Evolutionary conservation across 2,888 invertebrate genomes (phyloP), one percentile per base, ranked within the genome.

Genomic region (Acanthosepion pharaonis): DNA sequence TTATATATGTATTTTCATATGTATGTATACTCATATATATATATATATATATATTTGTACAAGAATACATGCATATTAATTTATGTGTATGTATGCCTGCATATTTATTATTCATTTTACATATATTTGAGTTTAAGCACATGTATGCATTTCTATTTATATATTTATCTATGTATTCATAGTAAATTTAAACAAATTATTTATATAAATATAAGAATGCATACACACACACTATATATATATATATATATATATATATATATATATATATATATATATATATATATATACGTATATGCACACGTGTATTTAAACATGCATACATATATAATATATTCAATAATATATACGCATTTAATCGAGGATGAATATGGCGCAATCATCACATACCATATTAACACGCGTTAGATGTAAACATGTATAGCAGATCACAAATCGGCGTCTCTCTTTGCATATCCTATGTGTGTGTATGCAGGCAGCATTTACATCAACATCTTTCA

Each of bases 371-470:
- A n/a, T n/a, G n/a, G 78, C n/a, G 78, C n/a, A n/a, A 78, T 78
- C 78, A 78, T n/a, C 78, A 78, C 33, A 78, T 78, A n/a, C 78
- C n/a, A 78, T 78, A 78, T n/a, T 78, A 78, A 78, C 78, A 78
- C 78, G n/a, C 78, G n/a, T 78, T 78, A n/a, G n/a, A 78, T n/a
- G n/a, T 78, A 78, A 78, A n/a, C 78, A 78, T n/a, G 78, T 78
- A 78, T n/a, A 78, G n/a, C 78, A n/a, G n/a, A 33, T 78, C n/a
- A 78, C n/a, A 78, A 33, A 78, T 15, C 78, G n/a, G n/a, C 78
- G 23, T 78, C 78, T 11, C n/a, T 78, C 78, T n/a, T 11, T 15
- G 2, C n/a, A n/a, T 33, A 9, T 8, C 28, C 78, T n/a, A n/a
- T 78, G 78, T 78, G 33, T 78, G 78, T 78, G 78, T 33, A 23